Base-by-base conservation (phyloP, 2,888 invertebrate species). In the Choreutis nemorana region DNA sequence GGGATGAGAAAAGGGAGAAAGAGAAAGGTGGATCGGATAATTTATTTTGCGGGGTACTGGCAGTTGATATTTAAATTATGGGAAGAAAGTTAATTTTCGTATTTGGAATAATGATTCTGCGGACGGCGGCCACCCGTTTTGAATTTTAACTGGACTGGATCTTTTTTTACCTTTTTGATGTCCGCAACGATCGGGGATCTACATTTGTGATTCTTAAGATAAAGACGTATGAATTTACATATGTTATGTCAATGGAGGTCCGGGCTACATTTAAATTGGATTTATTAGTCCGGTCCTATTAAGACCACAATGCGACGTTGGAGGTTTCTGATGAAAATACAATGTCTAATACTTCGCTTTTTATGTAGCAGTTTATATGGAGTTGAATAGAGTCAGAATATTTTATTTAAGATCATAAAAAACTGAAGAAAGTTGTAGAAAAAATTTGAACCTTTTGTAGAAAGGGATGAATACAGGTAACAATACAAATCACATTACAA, bases 211-310 rank as follows among this genome's bases (percentile, higher is more conserved):
- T 75, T 65, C 63, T 56, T 47, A 67, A 73, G 77, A 77, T 77
- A 77, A 77, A 73, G 72, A 70, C 58, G 75, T 77, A 75, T 73
- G 62, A 50, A 77, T 78, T 75, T 66, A 77, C 78, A 78, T 78
- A 75, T 73, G 75, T 73, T 72, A 71, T 75, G 66, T 70, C 71
- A 72, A 56, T 39, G 65, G 66, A 61, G 65, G 73, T 63, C 71
- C 63, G 55, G 60, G 53, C 47, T 51, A 67, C 63, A 62, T 77
- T 75, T 77, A 75, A 78, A 77, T 77, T 73, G 75, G 66, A 78
- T 75, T 77, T 78, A 75, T 75, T 72, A 73, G 72, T 62, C 58
- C 59, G 55, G 55, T 43, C 55, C 57, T 48, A 64, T 66, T 62
- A 70, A 65, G 46, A 47, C 55, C 45, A 53, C 50, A 41, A 35